phyloP scores from a whole-genome alignment of 1,140 invertebrate genomes.

The Vanessa atalanta region DNA sequence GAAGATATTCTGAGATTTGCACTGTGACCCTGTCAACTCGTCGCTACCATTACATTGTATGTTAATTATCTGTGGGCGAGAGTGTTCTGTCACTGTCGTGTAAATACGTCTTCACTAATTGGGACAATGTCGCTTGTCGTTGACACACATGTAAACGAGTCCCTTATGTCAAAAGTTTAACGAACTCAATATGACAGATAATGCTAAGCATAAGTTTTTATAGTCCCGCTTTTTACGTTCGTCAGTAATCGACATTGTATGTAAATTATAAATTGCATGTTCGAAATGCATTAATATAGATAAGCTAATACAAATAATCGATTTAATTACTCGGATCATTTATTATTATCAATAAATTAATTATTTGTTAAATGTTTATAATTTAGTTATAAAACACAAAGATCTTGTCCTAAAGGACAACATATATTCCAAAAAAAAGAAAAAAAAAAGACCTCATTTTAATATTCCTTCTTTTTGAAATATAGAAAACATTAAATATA shows the following conservation, averaged over 20 bases:
- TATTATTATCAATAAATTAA: constrained; percentile 23
- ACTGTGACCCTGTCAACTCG: constrained; percentile 47
- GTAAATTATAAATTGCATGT: constrained; percentile 49
- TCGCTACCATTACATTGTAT: constrained; percentile 75
- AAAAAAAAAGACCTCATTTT: background rate
- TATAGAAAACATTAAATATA: too few species aligned
- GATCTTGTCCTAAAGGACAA: background rate
- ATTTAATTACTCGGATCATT: constrained; percentile 19
- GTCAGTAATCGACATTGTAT: constrained; percentile 46
- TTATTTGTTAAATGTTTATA: constrained; percentile 16
- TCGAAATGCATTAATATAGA: constrained; percentile 45
- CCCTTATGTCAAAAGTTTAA: constrained; percentile 31
- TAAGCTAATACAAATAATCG: constrained; percentile 31
- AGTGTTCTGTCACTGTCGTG: constrained; percentile 35
- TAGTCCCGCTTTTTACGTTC: constrained; percentile 19
- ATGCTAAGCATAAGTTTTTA: constrained; percentile 23
- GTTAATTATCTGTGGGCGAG: constrained; percentile 55
- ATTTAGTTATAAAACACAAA: background rate
- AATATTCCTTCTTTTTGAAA: too few species aligned
- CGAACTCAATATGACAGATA: constrained; percentile 25
- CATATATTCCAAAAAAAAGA: background rate
- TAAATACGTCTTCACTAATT: constrained; percentile 38
- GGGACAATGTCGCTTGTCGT: constrained; percentile 14
- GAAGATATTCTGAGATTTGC: constrained; percentile 38
- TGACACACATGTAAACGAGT: constrained; percentile 13